Percentiles rank a stretch among this genome's conserved stretches.
Evolutionary conservation across 1,140 invertebrate species (phyloP).

Genomic region (Drosophila melanica): DNA sequence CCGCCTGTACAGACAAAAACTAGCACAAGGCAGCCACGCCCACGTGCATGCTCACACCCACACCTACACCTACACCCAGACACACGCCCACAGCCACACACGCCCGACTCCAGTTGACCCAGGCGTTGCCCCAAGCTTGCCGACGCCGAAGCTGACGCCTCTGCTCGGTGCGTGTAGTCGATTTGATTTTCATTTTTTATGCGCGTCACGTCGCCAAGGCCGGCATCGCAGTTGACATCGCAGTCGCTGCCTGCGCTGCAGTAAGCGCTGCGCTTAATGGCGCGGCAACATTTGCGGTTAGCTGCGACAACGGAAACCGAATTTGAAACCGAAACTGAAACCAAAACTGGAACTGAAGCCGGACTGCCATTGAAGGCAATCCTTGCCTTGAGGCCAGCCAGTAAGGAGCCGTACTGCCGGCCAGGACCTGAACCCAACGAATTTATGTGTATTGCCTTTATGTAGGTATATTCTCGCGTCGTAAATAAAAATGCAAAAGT

Average conservation of each 20-base stretch:
- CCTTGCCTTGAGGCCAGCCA: constrained; percentile 16
- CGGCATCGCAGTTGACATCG: constrained; percentile 36
- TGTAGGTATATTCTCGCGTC: constrained; percentile 25
- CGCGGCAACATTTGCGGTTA: constrained; percentile 46
- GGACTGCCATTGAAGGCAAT: constrained; percentile 53
- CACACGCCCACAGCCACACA: not conserved
- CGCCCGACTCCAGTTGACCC: constrained; percentile 43
- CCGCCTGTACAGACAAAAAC: constrained; percentile 57
- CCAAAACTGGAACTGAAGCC: constrained; percentile 12
- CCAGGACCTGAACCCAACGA: constrained; percentile 14
- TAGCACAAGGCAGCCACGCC: constrained; percentile 74
- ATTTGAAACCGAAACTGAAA: constrained; percentile 6
- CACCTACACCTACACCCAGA: constrained; percentile 5
- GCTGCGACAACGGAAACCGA: constrained; percentile 12
- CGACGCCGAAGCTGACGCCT: constrained; percentile 43
- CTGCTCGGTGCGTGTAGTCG: constrained; percentile 65
- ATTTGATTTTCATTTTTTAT: constrained; percentile 75
- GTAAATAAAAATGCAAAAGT: constrained; percentile 48
- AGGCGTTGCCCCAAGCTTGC: constrained; percentile 5
- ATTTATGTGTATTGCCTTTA: constrained; percentile 4
- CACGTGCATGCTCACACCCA: constrained; percentile 26
- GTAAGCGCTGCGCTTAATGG: constrained; percentile 36
- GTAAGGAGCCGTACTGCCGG: constrained; percentile 5
- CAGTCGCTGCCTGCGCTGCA: constrained; percentile 14
- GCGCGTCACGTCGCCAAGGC: constrained; percentile 63